These are phyloP conservation scores for Pristionchus maxplancki DNA, from an alignment of 2,888 invertebrate genomes.

Conservation along the genomic window DNA sequence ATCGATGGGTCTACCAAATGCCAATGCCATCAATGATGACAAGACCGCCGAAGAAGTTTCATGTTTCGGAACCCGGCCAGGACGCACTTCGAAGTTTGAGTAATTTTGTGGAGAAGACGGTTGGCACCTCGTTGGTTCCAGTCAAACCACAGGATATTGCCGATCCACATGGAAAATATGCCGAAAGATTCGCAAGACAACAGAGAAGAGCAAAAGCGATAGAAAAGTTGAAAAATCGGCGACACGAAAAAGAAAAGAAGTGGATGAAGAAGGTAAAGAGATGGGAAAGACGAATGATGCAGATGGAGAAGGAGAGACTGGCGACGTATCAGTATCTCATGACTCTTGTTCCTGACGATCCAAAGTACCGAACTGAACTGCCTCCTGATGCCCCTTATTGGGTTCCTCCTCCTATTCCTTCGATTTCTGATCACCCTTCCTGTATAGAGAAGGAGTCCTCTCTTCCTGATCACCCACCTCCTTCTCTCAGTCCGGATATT, in stretches of 20 bases:
- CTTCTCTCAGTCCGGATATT: no score
- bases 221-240: background rate
- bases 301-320: background rate
- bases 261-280: background rate
- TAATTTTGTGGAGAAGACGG: background rate
- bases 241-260: background rate
- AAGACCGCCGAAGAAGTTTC: no score
- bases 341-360: background rate
- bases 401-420: no score
- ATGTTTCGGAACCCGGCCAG: no score
- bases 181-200: background rate
- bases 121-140: background rate
- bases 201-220: background rate
- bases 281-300: background rate
- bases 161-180: background rate
- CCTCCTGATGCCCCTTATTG: background rate
- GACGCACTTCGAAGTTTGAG: background rate
- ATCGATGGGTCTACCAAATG: no score
- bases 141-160: background rate
- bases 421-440: no score
- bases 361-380: background rate
- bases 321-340: background rate
- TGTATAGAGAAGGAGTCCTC: no score
- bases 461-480: no score
- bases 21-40: no score